Evolutionary conservation across 2,113 vertebrate genomes (phyloP), one percentile per base, ranked within the genome.

Genomic region (Gobius niger): DNA sequence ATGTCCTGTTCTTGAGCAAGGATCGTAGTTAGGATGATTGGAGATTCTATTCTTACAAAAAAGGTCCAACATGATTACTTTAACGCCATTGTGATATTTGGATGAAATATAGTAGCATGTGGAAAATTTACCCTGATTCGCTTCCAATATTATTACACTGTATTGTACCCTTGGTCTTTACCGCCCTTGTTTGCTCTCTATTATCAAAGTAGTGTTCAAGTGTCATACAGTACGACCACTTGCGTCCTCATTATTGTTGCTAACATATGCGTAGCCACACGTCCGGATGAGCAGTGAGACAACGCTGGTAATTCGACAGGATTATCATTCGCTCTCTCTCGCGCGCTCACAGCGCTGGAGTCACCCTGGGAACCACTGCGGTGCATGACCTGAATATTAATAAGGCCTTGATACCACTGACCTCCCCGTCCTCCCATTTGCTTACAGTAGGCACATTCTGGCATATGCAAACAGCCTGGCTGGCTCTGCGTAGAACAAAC

Each of bases 351-450:
- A 80, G 72, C 75, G 80, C 79, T 78, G 41, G 75, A 90, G 82
- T 88, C 84, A 87, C 87, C 85, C 88, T 85, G 83, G 83, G 85
- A 88, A 81, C 75, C 78, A 87, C 82, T 76, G 83, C 68, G 24
- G 84, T 50, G 63, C 87, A 47, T 76, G 84, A 82, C 80, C 84
- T 85, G 89, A 88, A 91, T 91, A 80, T 83, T 78, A 87, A 90
- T 89, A 75, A 88, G 84, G 67, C 79, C 19, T 47, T 54, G 63
- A 72, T 81, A 73, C 77, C 46, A 41, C 73, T 85, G 85, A 87
- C 86, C 84, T 72, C 78, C 41, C 69, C 71, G 85, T 73, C 74
- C 77, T 81, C 41, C 53, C 40, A 54, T 81, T 73, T 57, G 24
- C 19, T 80, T 63, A 67, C 72, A 54, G 63, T 66, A 65, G 68